Percentiles rank a stretch among this genome's conserved stretches.
phyloP scores from a whole-genome alignment of 2,113 vertebrate genomes.

The Monarcha castaneiventris region DNA sequence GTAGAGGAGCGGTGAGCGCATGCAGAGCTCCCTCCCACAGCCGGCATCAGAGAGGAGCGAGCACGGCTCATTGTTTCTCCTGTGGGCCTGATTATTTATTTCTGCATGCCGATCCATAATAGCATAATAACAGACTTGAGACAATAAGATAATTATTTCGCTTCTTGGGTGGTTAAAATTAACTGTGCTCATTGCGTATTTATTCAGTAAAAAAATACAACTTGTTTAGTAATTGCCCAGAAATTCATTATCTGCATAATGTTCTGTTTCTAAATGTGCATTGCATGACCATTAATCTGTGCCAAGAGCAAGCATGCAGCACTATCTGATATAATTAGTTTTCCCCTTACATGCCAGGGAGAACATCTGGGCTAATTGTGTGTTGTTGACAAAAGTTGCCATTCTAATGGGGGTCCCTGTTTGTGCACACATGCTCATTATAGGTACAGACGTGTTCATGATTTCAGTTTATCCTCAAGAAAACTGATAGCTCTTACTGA shows the following conservation, averaged over 20 bases:
- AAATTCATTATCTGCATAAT: conserved; percentile 55
- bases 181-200: neutral
- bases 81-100: conserved; percentile 24
- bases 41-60: neutral
- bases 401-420: neutral
- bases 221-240: conserved; percentile 34
- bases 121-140: conserved; percentile 38
- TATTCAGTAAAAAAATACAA: conserved; percentile 18
- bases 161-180: conserved; percentile 62
- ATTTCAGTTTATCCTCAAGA: neutral
- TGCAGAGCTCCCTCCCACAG: neutral
- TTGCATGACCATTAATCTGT: conserved; percentile 1
- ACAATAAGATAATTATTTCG: conserved; percentile 26
- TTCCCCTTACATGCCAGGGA: neutral
- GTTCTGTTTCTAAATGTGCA: conserved; percentile 45
- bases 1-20: neutral
- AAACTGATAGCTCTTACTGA: neutral
- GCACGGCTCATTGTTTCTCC: neutral
- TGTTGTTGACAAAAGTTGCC: conserved; percentile 22
- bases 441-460: neutral
- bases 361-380: conserved; percentile 28
- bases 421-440: neutral
- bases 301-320: conserved; percentile 26
- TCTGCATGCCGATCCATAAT: neutral
- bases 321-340: conserved; percentile 41